A percentile compares a stretch with the other conserved stretches of the same genome.
These are phyloP conservation scores for Quiscalus mexicanus DNA, from an alignment of 2,113 vertebrate species.

Conservation along the genomic window DNA sequence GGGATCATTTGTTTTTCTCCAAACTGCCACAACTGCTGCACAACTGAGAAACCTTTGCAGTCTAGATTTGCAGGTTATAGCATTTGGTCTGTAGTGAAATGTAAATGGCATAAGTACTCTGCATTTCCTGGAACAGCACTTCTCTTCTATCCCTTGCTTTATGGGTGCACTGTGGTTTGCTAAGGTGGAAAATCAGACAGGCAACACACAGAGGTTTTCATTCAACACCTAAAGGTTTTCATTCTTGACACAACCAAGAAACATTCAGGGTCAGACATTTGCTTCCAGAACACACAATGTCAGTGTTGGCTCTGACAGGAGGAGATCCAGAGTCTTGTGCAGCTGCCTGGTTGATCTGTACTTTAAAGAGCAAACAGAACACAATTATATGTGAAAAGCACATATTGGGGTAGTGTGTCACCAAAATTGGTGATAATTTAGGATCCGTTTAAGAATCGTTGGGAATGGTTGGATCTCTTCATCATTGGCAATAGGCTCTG, in stretches of 20 bases:
- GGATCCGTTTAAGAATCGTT: not conserved
- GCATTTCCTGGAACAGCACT: not conserved
- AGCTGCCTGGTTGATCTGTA: not conserved
- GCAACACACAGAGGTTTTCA: not conserved
- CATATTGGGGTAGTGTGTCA: accelerated
- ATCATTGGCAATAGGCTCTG: not conserved
- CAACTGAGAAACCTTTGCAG: not conserved
- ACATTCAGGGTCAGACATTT: not conserved
- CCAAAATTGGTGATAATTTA: not conserved
- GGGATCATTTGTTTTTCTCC: not conserved
- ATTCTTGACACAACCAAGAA: not conserved
- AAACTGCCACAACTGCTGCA: not conserved
- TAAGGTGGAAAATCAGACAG: not conserved
- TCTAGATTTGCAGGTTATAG: not conserved
- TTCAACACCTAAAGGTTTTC: not conserved
- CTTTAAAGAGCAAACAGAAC: not conserved
- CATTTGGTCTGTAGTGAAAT: not conserved
- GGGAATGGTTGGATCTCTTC: not conserved
- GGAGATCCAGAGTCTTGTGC: not conserved
- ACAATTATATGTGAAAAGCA: not conserved
- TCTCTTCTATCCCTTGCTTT: not conserved
- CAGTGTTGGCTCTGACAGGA: not conserved
- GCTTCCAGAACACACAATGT: not conserved
- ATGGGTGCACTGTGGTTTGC: not conserved
- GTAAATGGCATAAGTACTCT: not conserved